Base-by-base conservation (phyloP, 2,888 invertebrate genomes). In the Arctia plantaginis region DNA sequence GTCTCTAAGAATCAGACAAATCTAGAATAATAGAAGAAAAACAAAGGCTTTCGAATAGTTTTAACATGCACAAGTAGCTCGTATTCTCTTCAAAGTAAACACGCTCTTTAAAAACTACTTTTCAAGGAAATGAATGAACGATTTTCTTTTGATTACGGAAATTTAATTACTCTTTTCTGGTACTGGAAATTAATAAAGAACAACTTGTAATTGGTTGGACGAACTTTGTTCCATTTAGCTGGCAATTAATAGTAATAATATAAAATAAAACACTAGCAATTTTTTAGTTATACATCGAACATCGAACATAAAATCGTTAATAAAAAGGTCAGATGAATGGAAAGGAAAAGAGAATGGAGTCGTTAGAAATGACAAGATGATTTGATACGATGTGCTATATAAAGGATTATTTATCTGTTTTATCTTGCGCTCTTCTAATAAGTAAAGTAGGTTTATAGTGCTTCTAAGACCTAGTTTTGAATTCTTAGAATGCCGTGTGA, bases 91-190 rank as follows among this genome's bases (percentile, higher is more conserved):
- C 27, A 59, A 27, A 59, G 27, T 27, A 15, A 51, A 35, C n/a
- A 23, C 30, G 3, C 35, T 23, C 33, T 35, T 68, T 23, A 1
- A 67, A 33, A 67, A 20, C 30, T 51, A 47, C 4, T 51, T 18
- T 39, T 62, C 18, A 69, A 39, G 39, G 39, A 15, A 69, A 41
- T 59, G 69, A 27, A 18, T 39, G 59, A 18, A 15, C n/a, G n/a
- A 59, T 39, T 27, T 59, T 59, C 55, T 69, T 69, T 55, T 59
- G 59, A 69, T 41, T 69, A 39, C 1, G 27, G 0, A 69, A 69
- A 41, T 69, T 55, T 69, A 59, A 69, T 69, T 59, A 41, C 69
- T 27, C 27, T 59, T 69, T 20, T 59, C 27, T 20, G 39, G 18
- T 35, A 59, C 69, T 7, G 39, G 27, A 27, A 59, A 62, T 59